Base-by-base conservation (phyloP, 2,113 vertebrate genomes). In the Sigmodon hispidus region DNA sequence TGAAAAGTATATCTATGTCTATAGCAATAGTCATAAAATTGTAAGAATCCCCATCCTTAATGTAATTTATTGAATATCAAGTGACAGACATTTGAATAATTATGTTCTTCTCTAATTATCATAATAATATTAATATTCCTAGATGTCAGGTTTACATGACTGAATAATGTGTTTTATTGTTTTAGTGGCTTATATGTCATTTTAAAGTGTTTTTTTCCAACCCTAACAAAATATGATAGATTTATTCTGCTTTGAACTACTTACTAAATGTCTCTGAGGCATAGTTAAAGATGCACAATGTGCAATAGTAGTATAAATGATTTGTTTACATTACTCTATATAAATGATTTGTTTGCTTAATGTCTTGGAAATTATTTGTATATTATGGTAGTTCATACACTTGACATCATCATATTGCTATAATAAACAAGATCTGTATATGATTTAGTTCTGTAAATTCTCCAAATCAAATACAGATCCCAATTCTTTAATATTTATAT, bases 321-420 rank as follows among this genome's bases (percentile, higher is more conserved):
- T 97, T 96, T 97, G 97, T 97, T 98, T 61, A 11, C 22, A 96
- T 96, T 95, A 93, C 90, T 96, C 94, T 97, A 94, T 98, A 97
- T 89, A 98, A 98, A 97, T 97, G 67, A 98, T 98, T 98, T 98
- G 96, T 98, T 98, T 98, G 95, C 93, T 97, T 98, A 98, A 98
- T 97, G 94, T 98, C 75, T 97, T 96, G 81, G 95, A 98, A 98
- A 98, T 98, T 97, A 98, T 98, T 97, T 98, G 97, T 95, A 0
- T 97, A 98, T 97, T 98, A 97, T 77, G 75, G 86, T 93, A 94
- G 31, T 29, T 97, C 96, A 87, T 94, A 61, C 22, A 94, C 55
- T 96, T 98, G 89, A 96, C 97, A 97, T 91, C 77, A 89, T 90
- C 61, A 83, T 55, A 96, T 97, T 97, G 89, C 75, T 89, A 94